These are phyloP conservation scores for Drosophila emarginata DNA, from an alignment of 2,888 invertebrate genomes.

Conservation along the genomic window DNA sequence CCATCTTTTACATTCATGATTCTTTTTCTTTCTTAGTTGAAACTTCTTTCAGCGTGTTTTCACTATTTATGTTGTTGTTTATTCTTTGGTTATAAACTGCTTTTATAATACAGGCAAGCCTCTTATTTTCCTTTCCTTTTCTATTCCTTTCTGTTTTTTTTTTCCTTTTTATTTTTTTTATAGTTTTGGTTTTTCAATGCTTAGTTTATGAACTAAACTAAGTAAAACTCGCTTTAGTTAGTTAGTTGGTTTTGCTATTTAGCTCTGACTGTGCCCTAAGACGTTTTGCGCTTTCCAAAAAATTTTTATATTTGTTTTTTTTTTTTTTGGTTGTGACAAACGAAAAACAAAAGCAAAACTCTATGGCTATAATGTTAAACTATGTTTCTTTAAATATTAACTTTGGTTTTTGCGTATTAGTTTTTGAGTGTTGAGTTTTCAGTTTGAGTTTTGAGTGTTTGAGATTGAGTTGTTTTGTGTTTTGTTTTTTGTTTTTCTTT, in stretches of 20 bases:
- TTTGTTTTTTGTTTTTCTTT: slow-evolving; percentile 13
- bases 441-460: not conserved
- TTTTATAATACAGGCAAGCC: slow-evolving; percentile 12
- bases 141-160: slow-evolving; percentile 11
- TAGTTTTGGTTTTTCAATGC: slow-evolving; percentile 63
- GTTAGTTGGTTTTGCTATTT: slow-evolving; percentile 39
- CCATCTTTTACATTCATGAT: not conserved
- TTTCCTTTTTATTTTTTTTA: slow-evolving; percentile 34
- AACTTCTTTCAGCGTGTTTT: slow-evolving; percentile 42
- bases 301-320: not conserved
- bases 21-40: slow-evolving; percentile 13
- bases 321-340: slow-evolving; percentile 29
- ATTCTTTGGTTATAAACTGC: slow-evolving; percentile 14
- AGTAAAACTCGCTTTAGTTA: slow-evolving; percentile 30
- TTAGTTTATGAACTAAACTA: slow-evolving; percentile 23
- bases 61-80: slow-evolving; percentile 3
- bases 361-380: slow-evolving; percentile 56
- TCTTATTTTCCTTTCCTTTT: not conserved
- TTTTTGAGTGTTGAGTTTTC: slow-evolving; percentile 8
- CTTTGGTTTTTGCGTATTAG: slow-evolving; percentile 21
- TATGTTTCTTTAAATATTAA: slow-evolving; percentile 32
- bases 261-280: slow-evolving; percentile 59
- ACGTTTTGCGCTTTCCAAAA: slow-evolving; percentile 74
- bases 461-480: slow-evolving; percentile 9
- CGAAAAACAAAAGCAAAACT: slow-evolving; percentile 54